phyloP scores from a whole-genome alignment of 2,797 vertebrate species.

The Sphaeramia orbicularis region DNA sequence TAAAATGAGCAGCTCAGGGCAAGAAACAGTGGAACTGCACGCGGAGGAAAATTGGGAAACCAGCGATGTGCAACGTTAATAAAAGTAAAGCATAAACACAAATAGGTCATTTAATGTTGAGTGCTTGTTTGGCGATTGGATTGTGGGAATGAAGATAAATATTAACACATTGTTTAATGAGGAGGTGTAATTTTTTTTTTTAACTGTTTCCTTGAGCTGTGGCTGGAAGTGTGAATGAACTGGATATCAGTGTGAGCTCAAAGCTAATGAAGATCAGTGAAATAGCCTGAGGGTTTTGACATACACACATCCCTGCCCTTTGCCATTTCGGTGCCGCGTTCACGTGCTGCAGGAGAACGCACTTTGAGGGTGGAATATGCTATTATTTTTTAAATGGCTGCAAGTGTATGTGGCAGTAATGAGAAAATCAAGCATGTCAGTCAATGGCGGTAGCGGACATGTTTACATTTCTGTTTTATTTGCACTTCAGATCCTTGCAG shows the following conservation, averaged over 20 bases:
- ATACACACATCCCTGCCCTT: conserved; percentile 53
- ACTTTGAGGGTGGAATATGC: conserved; percentile 35
- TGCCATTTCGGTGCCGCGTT: conserved; percentile 32
- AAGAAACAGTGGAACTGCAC: conserved; percentile 71
- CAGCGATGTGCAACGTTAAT: conserved; percentile 88
- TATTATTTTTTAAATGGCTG: conserved; percentile 59
- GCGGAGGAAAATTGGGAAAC: conserved; percentile 85
- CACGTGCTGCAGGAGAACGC: conserved; percentile 28
- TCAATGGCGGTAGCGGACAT: conserved; percentile 59
- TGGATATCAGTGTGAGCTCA: conserved; percentile 11
- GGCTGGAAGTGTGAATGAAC: conserved; percentile 19
- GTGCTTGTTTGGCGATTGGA: conserved; percentile 63
- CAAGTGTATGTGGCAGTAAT: conserved; percentile 46
- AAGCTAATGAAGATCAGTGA: conserved; percentile 66
- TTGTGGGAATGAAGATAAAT: conserved; percentile 56
- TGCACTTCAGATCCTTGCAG: neutral
- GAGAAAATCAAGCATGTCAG: conserved; percentile 72
- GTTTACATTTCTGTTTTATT: conserved; percentile 57
- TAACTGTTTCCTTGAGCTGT: conserved; percentile 60
- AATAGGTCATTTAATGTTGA: conserved; percentile 85
- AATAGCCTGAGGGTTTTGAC: conserved; percentile 72
- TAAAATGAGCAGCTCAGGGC: conserved; percentile 85
- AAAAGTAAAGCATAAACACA: conserved; percentile 90
- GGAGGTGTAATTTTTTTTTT: conserved; percentile 49
- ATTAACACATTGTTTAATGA: conserved; percentile 44